Base-by-base conservation (phyloP, 2,888 invertebrate genomes). In the Acanthopleura granulata region DNA sequence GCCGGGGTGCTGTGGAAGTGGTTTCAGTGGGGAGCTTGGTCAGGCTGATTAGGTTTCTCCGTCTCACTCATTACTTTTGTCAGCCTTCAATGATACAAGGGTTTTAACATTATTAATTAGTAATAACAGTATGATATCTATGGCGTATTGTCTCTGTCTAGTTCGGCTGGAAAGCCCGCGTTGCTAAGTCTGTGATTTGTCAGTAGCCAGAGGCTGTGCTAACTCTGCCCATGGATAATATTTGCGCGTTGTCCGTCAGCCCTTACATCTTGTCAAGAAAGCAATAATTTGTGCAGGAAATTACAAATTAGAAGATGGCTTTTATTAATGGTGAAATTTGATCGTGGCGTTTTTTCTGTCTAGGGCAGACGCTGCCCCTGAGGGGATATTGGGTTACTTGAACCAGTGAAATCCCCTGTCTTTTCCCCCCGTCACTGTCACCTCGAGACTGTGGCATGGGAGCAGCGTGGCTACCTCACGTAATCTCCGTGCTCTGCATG, bases 231-330 rank as follows among this genome's bases (percentile, higher is more conserved):
- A 4, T 3, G 57, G 57, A 22, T 22, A 57, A n/a, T 57, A 12
- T 57, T 57, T 57, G 57, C 57, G 22, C 3, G 57, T 9, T 57
- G 18, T 57, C 57, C 22, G 57, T 57, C 57, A n/a, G 57, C 57
- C 22, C 57, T 12, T 57, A 57, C n/a, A n/a, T 22, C 57, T 22
- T 57, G 57, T 57, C 57, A 57, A 57, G 57, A 57, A 57, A 22
- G 57, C 57, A 57, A 57, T 57, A 57, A 57, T 57, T 57, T 57
- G 57, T 57, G 57, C 57, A 57, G 57, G 57, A 57, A 57, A 57
- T 57, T 57, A 57, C 57, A 57, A 57, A 57, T 57, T 57, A 57
- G 57, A 57, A 57, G 57, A 57, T 57, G 57, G 57, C 57, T 57
- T 57, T 57, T 57, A 57, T 57, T 57, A 57, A 57, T 57, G 57